phyloP scores from a whole-genome alignment of 1,140 invertebrate genomes.

The Cephus cinctus region DNA sequence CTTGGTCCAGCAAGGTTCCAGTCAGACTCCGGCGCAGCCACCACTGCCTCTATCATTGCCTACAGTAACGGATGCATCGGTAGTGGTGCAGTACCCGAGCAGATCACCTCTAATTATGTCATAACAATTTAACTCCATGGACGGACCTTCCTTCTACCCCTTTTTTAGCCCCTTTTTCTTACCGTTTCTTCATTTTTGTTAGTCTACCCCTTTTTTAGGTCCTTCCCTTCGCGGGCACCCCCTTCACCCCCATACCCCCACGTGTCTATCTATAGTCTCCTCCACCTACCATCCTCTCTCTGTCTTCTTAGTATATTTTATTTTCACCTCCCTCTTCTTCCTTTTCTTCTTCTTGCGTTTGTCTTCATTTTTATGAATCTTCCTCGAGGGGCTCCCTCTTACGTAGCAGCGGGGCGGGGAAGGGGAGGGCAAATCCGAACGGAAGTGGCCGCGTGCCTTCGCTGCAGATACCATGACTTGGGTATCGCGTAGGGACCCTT shows the following conservation, averaged over 20 bases:
- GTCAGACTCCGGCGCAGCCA: not conserved
- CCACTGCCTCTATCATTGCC: constrained; percentile 1
- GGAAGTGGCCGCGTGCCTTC: constrained; percentile 32
- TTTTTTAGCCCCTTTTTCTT: constrained; percentile 2
- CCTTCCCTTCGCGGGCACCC: constrained; percentile 1
- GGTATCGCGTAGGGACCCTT: no score
- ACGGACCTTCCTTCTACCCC: constrained; percentile 6
- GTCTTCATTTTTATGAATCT: no score
- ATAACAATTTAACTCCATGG: constrained; percentile 43
- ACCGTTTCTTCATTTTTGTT: constrained; percentile 8
- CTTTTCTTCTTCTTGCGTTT: no score
- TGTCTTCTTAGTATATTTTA: no score
- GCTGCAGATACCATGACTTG: constrained; percentile 38
- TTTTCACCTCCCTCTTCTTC: no score
- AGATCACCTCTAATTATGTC: constrained; percentile 46
- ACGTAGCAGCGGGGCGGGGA: not conserved
- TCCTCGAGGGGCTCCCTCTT: no score
- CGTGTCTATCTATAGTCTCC: no score
- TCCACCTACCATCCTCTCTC: not conserved
- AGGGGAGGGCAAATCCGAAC: constrained; percentile 16
- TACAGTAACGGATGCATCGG: constrained; percentile 12
- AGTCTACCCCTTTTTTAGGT: not conserved
- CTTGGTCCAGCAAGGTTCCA: no score
- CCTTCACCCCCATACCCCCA: no score
- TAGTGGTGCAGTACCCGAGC: constrained; percentile 6